Evolutionary conservation across 2,113 vertebrate species (phyloP).

Genomic region (Smithornis capensis): DNA sequence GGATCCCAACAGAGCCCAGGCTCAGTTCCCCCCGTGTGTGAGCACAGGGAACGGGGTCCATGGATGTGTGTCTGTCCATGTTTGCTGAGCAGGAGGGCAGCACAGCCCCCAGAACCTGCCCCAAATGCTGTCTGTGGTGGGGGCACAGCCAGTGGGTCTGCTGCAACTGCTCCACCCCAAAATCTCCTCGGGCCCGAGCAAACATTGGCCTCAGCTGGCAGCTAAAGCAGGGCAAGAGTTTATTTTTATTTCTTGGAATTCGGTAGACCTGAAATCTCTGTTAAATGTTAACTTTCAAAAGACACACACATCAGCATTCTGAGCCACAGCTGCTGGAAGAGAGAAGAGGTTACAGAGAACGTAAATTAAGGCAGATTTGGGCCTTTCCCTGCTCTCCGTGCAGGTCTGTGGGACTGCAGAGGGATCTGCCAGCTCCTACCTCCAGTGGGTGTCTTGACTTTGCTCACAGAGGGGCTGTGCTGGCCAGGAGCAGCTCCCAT

Average conservation of each 20-base stretch:
- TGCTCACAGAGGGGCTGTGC: background rate
- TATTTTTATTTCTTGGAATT: constrained; percentile 76
- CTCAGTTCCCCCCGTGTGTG: too few species aligned
- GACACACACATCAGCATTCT: constrained; percentile 65
- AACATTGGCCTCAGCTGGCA: constrained; percentile 67
- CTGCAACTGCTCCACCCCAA: background rate
- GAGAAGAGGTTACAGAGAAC: background rate
- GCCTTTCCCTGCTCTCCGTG: background rate
- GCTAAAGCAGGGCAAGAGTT: constrained; percentile 58
- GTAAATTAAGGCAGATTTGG: background rate
- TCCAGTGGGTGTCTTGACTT: background rate
- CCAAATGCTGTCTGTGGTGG: too few species aligned
- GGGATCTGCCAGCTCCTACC: background rate
- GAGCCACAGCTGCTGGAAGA: background rate
- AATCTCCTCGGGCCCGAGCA: background rate
- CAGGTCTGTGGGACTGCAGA: background rate
- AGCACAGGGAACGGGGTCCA: too few species aligned
- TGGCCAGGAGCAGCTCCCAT: background rate
- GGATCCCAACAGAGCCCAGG: too few species aligned
- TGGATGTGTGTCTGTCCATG: too few species aligned
- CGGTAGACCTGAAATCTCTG: constrained; percentile 71
- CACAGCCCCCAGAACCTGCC: too few species aligned
- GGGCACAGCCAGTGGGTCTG: background rate
- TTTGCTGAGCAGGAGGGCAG: too few species aligned
- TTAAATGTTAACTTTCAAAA: constrained; percentile 76